Percentiles rank a stretch among this genome's conserved stretches.
Evolutionary conservation across 2,113 vertebrate species (phyloP).

Genomic region (Scomber colias): DNA sequence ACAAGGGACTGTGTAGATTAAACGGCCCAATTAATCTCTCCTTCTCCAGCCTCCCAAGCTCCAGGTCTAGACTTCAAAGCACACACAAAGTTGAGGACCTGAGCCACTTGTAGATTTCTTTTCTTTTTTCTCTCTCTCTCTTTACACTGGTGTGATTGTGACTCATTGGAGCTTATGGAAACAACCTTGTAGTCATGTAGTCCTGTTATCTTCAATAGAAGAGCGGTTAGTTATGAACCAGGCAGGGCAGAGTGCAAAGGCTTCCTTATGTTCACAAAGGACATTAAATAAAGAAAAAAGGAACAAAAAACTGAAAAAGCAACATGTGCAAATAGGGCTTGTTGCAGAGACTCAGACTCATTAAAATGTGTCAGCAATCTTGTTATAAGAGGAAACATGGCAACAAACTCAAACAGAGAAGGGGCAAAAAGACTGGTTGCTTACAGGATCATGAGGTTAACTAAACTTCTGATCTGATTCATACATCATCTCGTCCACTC

Average conservation of each 20-base stretch:
- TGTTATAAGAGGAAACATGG: background rate
- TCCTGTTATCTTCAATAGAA: constrained; percentile 26
- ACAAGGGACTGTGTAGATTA: constrained; percentile 65
- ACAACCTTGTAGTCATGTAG: constrained; percentile 41
- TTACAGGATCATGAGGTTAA: background rate
- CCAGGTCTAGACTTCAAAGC: constrained; percentile 70
- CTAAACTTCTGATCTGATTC: background rate
- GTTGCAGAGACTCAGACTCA: background rate
- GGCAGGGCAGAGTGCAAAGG: constrained; percentile 19
- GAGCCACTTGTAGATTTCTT: constrained; percentile 56
- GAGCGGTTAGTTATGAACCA: constrained; percentile 30
- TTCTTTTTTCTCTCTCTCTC: constrained; percentile 2
- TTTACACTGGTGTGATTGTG: constrained; percentile 19
- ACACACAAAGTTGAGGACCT: constrained; percentile 55
- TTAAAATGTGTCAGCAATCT: background rate
- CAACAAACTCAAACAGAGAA: background rate
- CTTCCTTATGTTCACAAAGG: background rate
- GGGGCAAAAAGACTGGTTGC: background rate
- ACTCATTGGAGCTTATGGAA: constrained; percentile 45
- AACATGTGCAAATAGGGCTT: background rate
- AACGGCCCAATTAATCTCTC: constrained; percentile 69
- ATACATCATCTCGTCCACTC: background rate
- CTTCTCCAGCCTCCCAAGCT: constrained; percentile 43
- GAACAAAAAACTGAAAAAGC: background rate
- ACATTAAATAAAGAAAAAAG: background rate